phyloP scores from a whole-genome alignment of 2,797 vertebrate species.

The Sebastes hopkinsi region DNA sequence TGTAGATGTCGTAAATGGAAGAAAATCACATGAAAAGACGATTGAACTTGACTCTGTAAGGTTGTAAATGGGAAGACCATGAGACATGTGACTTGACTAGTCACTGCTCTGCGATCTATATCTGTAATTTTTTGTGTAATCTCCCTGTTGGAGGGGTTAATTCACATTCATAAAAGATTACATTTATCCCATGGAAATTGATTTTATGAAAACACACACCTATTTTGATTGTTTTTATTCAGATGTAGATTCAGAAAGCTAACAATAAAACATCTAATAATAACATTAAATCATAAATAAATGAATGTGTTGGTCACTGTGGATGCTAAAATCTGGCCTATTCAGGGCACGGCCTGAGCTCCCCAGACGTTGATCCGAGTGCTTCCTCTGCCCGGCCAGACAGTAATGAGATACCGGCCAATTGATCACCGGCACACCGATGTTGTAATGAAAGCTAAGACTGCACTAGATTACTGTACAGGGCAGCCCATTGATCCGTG shows the following conservation, averaged over 20 bases:
- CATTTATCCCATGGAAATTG: background rate
- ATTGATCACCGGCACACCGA: conserved; percentile 47
- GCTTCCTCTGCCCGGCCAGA: conserved; percentile 17
- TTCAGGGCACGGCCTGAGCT: background rate
- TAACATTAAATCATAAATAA: background rate
- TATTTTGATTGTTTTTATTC: background rate
- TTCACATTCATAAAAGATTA: background rate
- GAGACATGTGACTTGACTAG: background rate
- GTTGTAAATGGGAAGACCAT: background rate
- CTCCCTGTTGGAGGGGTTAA: background rate
- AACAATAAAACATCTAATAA: background rate
- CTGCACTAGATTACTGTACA: conserved; percentile 43
- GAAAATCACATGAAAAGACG: background rate
- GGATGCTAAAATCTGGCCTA: background rate
- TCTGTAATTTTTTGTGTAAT: background rate
- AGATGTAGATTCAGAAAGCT: background rate
- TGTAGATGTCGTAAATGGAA: background rate
- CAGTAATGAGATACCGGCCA: conserved; percentile 57
- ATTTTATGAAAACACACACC: background rate
- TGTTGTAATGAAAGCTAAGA: conserved; percentile 60
- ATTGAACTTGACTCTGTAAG: background rate
- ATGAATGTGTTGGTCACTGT: background rate
- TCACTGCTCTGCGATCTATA: background rate
- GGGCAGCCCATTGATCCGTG: conserved; percentile 50
- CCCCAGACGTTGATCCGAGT: conserved; percentile 7